Evolutionary conservation across 2,888 invertebrate species (phyloP).

Genomic region (Xylocampa areola): DNA sequence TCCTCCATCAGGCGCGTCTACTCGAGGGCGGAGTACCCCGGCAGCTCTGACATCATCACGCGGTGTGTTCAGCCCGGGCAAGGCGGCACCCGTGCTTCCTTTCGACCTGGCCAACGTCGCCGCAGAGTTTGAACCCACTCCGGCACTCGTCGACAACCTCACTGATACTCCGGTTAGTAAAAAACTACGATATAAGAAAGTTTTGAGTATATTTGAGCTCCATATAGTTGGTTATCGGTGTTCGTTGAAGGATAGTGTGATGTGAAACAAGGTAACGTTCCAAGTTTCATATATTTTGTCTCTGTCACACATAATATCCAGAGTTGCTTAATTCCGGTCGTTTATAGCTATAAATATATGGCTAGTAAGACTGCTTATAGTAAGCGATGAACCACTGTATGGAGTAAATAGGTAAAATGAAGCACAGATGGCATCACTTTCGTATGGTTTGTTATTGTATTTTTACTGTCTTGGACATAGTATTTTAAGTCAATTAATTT

Average conservation of each 20-base stretch:
- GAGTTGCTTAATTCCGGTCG: neutral
- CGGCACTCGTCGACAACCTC: slow-evolving; percentile 72
- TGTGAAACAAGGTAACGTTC: neutral
- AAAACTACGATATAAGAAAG: neutral
- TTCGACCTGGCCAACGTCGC: slow-evolving; percentile 77
- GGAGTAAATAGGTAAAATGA: neutral
- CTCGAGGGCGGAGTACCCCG: slow-evolving; percentile 77
- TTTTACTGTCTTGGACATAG: too few species aligned
- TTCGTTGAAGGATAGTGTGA: neutral
- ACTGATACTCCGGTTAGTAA: slow-evolving; percentile 74
- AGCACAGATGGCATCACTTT: slow-evolving; percentile 4
- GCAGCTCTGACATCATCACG: slow-evolving; percentile 61
- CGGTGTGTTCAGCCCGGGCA: slow-evolving; percentile 78
- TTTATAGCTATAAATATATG: neutral
- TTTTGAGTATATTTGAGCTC: neutral
- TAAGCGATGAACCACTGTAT: neutral
- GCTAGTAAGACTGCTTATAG: neutral
- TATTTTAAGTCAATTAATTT: too few species aligned
- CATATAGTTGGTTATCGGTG: neutral
- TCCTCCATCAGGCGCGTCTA: slow-evolving; percentile 75
- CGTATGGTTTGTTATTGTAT: neutral
- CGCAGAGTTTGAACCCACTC: slow-evolving; percentile 74
- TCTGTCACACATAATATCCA: neutral
- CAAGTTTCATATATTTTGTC: too few species aligned
- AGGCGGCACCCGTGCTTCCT: slow-evolving; percentile 67